Evolutionary conservation across 2,797 vertebrate genomes (phyloP).

Genomic region (Thamnophis elegans): DNA sequence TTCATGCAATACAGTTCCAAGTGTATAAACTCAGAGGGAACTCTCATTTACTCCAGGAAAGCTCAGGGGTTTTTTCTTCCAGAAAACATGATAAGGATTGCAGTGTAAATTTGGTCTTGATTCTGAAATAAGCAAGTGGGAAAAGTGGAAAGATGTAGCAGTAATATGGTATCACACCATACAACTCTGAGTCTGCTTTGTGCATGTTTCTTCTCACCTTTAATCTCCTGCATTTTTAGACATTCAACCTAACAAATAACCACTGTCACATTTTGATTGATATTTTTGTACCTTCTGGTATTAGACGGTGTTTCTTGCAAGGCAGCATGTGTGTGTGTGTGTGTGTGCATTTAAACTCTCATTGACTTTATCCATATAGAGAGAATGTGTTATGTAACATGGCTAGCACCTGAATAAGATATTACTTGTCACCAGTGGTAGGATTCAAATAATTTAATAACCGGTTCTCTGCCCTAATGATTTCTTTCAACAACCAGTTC

Average conservation of each 20-base stretch:
- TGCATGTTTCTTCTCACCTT: not conserved
- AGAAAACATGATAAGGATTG: not conserved
- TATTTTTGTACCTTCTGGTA: not conserved
- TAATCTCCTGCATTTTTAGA: not conserved
- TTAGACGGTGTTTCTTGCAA: not conserved
- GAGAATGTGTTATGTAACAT: not conserved
- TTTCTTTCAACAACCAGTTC: no score
- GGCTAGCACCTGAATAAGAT: not conserved
- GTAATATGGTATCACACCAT: not conserved
- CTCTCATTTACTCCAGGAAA: not conserved
- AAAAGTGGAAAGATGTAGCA: not conserved
- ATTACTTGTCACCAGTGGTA: not conserved
- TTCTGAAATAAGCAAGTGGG: not conserved
- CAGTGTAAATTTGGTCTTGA: not conserved
- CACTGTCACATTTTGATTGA: not conserved
- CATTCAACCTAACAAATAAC: not conserved
- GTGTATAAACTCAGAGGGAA: not conserved
- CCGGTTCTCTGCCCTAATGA: no score
- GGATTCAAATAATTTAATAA: no score
- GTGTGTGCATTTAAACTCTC: not conserved
- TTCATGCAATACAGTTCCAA: not conserved
- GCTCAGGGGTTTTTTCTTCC: not conserved
- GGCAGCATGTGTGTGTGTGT: not conserved
- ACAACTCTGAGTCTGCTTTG: not conserved
- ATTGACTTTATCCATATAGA: not conserved